Evolutionary conservation across 2,113 vertebrate species (phyloP).

Genomic region (Nothobranchius kuhntae): DNA sequence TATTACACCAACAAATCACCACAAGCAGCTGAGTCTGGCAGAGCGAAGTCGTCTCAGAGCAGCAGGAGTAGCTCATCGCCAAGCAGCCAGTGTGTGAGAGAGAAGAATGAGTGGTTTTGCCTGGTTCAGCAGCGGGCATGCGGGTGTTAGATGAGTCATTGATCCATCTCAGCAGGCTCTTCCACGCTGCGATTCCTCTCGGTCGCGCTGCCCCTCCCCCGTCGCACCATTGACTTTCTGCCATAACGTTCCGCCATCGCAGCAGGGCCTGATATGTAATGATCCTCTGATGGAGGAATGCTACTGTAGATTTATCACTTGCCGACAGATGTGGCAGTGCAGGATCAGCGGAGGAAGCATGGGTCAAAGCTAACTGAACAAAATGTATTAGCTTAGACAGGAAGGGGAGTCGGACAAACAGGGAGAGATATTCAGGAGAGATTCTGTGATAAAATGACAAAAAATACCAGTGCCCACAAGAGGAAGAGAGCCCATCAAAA

Average conservation of each 20-base stretch:
- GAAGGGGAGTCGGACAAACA: constrained; percentile 36
- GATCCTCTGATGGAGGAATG: constrained; percentile 84
- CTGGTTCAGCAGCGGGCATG: constrained; percentile 57
- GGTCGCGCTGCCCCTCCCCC: constrained; percentile 21
- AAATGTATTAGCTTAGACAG: constrained; percentile 27
- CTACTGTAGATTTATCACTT: constrained; percentile 82
- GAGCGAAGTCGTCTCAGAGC: constrained; percentile 56
- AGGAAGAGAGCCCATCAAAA: not conserved
- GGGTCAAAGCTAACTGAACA: constrained; percentile 41
- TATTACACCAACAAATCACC: constrained; percentile 56
- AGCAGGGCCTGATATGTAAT: constrained; percentile 89
- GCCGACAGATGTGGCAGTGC: constrained; percentile 80
- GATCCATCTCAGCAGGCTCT: constrained; percentile 69
- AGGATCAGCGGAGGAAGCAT: constrained; percentile 77
- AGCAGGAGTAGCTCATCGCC: constrained; percentile 65
- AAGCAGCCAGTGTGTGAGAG: constrained; percentile 50
- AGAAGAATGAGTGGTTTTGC: constrained; percentile 49
- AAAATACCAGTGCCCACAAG: constrained; percentile 11
- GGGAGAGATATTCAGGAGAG: constrained; percentile 33
- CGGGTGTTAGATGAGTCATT: constrained; percentile 76
- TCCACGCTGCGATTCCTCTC: constrained; percentile 55
- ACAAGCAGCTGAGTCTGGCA: constrained; percentile 45
- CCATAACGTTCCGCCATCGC: constrained; percentile 82
- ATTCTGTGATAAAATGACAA: constrained; percentile 43
- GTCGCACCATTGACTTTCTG: constrained; percentile 87